Conservation (phyloP, 1,140 invertebrate species). For the Formica exsecta region DNA sequence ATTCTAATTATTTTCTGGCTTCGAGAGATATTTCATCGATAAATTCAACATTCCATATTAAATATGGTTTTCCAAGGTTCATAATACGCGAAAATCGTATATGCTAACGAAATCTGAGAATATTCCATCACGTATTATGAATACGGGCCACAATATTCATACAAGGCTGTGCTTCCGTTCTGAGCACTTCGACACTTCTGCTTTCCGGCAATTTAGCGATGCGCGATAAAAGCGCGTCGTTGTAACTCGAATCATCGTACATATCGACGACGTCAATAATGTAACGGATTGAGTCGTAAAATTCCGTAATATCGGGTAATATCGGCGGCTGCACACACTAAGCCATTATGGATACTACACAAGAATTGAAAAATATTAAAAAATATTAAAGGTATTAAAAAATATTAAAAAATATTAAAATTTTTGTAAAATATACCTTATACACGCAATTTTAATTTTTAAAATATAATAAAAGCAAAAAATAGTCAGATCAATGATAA, state of each 20-base stretch:
- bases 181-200: background rate
- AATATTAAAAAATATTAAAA: background rate
- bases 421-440: background rate
- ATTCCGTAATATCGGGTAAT: constrained; percentile 46
- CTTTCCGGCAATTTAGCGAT: constrained; percentile 18
- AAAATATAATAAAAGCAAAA: background rate
- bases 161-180: constrained; percentile 26
- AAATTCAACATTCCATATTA: constrained; percentile 16
- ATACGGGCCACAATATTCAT: constrained; percentile 21
- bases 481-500: too few relatives aligned
- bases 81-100: constrained; percentile 26
- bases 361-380: background rate
- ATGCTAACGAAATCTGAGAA: constrained; percentile 4
- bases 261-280: constrained; percentile 23
- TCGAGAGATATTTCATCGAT: background rate
- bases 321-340: background rate
- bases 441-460: background rate
- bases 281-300: constrained; percentile 45
- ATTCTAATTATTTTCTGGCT: background rate
- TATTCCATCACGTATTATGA: constrained; percentile 33
- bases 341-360: background rate
- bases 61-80: background rate
- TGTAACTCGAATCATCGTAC: constrained; percentile 47
- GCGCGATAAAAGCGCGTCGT: constrained; percentile 40
- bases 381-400: background rate